Base-by-base conservation (phyloP, 2,888 invertebrate genomes). In the Scaptodrosophila latifasciaeformis region DNA sequence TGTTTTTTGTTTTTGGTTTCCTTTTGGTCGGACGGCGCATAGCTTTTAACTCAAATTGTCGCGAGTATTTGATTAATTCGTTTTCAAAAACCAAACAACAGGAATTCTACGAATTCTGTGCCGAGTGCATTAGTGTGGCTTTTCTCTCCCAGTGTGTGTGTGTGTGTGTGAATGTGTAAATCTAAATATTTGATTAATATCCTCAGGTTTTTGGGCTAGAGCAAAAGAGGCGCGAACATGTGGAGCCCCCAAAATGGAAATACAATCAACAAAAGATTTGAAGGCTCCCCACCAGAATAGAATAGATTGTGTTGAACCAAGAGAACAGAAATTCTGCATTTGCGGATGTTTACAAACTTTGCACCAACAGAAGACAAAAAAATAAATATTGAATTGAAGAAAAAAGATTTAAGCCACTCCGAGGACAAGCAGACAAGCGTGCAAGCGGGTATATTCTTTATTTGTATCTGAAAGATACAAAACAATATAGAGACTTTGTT, bases 101-200 rank as follows among this genome's bases (percentile, higher is more conserved):
- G 59, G 60, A 62, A 71, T 63, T 78, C 72, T 66, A 12, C 49
- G 72, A 74, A 71, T 69, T 62, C 54, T 45, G 54, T 56, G 46
- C 59, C 35, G 24, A 24, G 42, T 13, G 27, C 42, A 45, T 46
- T 40, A 30, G 37, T 29, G 42, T 53, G 15, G 18, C 18, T 19
- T 40, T 42, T 7, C n/a, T 15, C 19, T 21, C 2, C 7, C 15
- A 10, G 12, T 19, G 19, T 13, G 47, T 54, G 43, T 52, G 49
- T 48, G 50, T 39, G 42, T 39, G 21, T 49, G 46, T 45, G 68
- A 65, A 62, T 62, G 78, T 65, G 79, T 74, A 79, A 74, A 74
- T 76, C 69, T 74, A 74, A 74, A 74, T 74, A 74, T 74, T 74
- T 79, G 76, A 74, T 78, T 76, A 79, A 78, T 79, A 76, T 76